Evolutionary conservation across 2,888 invertebrate species (phyloP), one percentile per base, ranked within the genome.

Genomic region (Caenorhabditis angaria): DNA sequence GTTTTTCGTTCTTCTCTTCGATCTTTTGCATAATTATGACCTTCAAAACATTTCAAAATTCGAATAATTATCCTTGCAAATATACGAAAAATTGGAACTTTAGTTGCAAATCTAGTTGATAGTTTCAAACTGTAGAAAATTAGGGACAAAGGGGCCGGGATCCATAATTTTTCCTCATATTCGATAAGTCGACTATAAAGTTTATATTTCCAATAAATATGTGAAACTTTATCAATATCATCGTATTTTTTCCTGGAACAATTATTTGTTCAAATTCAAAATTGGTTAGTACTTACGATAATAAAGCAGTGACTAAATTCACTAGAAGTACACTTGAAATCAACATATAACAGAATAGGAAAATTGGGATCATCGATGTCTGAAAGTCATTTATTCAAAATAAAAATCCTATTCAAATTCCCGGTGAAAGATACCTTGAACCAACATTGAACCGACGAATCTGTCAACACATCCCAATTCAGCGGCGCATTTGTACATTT

Each of bases 161-260:
- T 54, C 59, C 65, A 70, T 0, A 72, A 27, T 24, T 72, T 76
- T 24, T 70, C 74, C 50, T 79, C 78, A 59, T 76, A 79, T 62
- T 77, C 77, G 35, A 73, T 70, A 56, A 77, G 41, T 41, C 77
- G 48, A 47, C 70, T 67, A 51, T 80, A 80, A 55, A 76, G 65
- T 53, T 76, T 76, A 50, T 73, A 76, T 53, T 77, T 76, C 71
- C 77, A 80, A 61, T 77, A 77, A 64, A 80, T 74, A 53, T 75
- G 73, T 27, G 75, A 80, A 28, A 76, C 69, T 58, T 74, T 74
- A 28, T 65, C 68, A 47, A 80, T 71, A 63, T 80, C 73, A 29
- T 80, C 80, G 62, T 77, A 80, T 22, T 77, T 75, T 50, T 80
- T 80, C 58, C 80, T 80, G 66, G 56, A 80, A 70, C 54, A 59